A percentile compares a stretch with the other conserved stretches of the same genome.
phyloP scores from a whole-genome alignment of 2,797 vertebrate species.

The Hypotaenidia philippensis region DNA sequence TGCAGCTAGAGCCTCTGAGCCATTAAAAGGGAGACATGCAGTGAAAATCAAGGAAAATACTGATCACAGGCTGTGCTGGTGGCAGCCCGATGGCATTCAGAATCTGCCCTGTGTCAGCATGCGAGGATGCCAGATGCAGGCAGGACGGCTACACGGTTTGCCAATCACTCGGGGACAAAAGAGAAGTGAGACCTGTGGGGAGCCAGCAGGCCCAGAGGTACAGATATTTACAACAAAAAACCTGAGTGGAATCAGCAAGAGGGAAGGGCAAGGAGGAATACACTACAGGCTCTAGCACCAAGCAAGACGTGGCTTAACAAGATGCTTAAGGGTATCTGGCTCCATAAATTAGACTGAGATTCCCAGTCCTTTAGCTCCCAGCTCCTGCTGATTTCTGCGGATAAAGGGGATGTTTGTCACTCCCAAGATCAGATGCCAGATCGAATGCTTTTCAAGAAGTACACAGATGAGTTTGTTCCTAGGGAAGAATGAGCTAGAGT shows the following conservation, averaged over 20 bases:
- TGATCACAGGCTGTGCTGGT: not conserved
- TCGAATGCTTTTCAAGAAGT: slow-evolving; percentile 52
- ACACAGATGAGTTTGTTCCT: slow-evolving; percentile 50
- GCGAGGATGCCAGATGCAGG: not conserved
- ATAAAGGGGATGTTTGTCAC: slow-evolving; percentile 53
- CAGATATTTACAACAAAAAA: slow-evolving; percentile 53
- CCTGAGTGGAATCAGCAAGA: not conserved
- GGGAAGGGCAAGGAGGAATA: not conserved
- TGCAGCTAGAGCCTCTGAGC: not conserved
- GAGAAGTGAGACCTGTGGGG: slow-evolving; percentile 44
- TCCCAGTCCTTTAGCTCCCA: slow-evolving; percentile 26
- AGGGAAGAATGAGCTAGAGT: slow-evolving; percentile 49
- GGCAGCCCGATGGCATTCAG: not conserved
- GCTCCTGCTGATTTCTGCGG: slow-evolving; percentile 44
- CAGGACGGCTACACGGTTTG: not conserved
- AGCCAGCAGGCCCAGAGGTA: slow-evolving; percentile 64
- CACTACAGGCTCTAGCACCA: not conserved
- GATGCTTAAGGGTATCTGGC: slow-evolving; percentile 25
- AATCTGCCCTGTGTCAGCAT: slow-evolving; percentile 5
- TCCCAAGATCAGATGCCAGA: slow-evolving; percentile 5
- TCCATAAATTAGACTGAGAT: slow-evolving; percentile 50
- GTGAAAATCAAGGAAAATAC: slow-evolving; percentile 9
- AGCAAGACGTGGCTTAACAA: slow-evolving; percentile 30
- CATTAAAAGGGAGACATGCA: not conserved
- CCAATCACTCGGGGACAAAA: not conserved